Conservation (phyloP, 1,140 invertebrate species). For the Neodiprion pinetum region DNA sequence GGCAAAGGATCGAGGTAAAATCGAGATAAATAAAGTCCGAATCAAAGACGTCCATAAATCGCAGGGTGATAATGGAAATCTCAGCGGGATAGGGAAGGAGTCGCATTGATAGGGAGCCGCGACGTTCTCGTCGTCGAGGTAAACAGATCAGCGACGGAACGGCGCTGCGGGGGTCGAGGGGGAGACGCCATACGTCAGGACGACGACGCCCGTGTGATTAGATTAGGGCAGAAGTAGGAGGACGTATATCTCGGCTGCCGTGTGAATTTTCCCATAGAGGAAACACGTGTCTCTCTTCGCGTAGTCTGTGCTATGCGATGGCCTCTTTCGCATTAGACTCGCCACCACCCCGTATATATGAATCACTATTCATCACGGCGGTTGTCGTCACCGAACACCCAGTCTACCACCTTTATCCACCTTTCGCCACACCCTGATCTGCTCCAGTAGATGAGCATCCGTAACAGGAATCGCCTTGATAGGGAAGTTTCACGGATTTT, state of each 20-base stretch:
- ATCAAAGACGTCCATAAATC: conserved; percentile 40
- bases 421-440: too few relatives aligned
- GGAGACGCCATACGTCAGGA: conserved; percentile 24
- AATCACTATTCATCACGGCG: neutral
- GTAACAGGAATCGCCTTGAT: too few relatives aligned
- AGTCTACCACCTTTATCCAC: too few relatives aligned
- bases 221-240: conserved; percentile 37
- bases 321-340: conserved; percentile 1
- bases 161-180: conserved; percentile 20
- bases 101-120: conserved; percentile 17
- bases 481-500: too few relatives aligned
- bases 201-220: conserved; percentile 40
- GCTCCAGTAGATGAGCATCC: too few relatives aligned
- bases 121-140: conserved; percentile 38
- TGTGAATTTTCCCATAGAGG: conserved; percentile 55
- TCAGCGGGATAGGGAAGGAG: conserved; percentile 47
- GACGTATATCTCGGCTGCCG: conserved; percentile 36
- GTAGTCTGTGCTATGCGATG: neutral
- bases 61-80: conserved; percentile 58
- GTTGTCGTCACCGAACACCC: neutral
- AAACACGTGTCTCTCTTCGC: conserved; percentile 45
- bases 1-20: too few relatives aligned
- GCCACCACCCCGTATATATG: neutral
- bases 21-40: too few relatives aligned
- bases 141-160: conserved; percentile 42